Evolutionary conservation across 1,140 invertebrate species (phyloP).

Genomic region (Drosophila nebulosa): DNA sequence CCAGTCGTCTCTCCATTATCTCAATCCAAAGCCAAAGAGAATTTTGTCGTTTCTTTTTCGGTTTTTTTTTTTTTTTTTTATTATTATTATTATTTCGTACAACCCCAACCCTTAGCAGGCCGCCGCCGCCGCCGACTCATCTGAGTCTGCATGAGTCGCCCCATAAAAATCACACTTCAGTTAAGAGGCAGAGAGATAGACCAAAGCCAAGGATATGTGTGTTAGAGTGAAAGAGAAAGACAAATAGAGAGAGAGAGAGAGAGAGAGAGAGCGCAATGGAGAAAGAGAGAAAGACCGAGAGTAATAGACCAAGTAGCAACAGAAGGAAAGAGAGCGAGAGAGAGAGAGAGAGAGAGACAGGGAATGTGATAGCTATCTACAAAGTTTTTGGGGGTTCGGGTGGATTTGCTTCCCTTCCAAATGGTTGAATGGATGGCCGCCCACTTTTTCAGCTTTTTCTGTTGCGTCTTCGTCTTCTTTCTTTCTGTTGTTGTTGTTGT

Average conservation of each 20-base stretch:
- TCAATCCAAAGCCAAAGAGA: conserved; percentile 11
- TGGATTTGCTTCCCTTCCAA: not conserved
- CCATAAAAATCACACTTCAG: conserved; percentile 21
- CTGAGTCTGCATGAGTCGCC: not conserved
- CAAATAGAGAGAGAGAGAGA: not conserved
- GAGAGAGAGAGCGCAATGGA: conserved; percentile 9
- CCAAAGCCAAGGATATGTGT: not conserved
- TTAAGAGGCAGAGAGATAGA: conserved; percentile 15
- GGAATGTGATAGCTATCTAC: conserved; percentile 8
- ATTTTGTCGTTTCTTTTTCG: not conserved
- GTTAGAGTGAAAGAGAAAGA: not conserved
- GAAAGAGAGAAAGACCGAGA: not conserved
- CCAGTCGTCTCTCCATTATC: not conserved
- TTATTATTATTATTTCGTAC: not conserved
- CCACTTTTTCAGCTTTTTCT: not conserved
- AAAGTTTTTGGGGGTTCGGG: conserved; percentile 29
- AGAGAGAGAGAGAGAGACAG: conserved; percentile 1
- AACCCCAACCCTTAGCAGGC: not conserved
- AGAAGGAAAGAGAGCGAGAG: not conserved
- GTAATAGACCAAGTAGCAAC: not conserved
- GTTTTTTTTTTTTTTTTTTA: not conserved
- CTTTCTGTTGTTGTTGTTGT: not conserved
- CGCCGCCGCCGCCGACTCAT: not conserved
- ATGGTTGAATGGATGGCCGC: not conserved
- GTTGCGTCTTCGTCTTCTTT: not conserved